Evolutionary conservation across 1,140 invertebrate genomes (phyloP).

Genomic region (Holcopasites calliopsidis): DNA sequence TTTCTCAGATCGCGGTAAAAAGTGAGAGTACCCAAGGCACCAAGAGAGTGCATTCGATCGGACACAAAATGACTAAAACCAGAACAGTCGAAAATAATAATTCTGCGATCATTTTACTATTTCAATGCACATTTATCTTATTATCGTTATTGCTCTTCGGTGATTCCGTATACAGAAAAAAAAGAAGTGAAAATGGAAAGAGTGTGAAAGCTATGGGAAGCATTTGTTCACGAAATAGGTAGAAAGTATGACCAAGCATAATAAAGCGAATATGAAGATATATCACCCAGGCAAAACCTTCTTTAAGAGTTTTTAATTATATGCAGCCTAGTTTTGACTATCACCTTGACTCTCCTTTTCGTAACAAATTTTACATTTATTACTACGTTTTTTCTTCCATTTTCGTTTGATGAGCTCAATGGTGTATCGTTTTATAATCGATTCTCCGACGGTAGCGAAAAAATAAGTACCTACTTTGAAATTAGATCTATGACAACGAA

Average conservation of each 20-base stretch:
- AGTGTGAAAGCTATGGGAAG: conserved; percentile 10
- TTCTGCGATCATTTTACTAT: not conserved
- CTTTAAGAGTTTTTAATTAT: not conserved
- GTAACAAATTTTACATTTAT: not conserved
- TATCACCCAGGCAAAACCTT: not conserved
- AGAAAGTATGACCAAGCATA: conserved; percentile 11
- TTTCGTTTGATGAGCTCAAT: not conserved
- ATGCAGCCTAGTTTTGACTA: not conserved
- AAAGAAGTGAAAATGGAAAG: not conserved
- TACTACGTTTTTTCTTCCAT: not conserved
- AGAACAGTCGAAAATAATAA: not conserved
- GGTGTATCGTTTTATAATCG: too few species aligned
- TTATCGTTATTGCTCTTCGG: too few species aligned
- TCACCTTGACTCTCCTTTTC: not conserved
- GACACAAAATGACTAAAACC: not conserved
- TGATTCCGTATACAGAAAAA: too few species aligned
- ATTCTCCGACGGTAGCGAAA: too few species aligned
- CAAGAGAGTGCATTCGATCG: too few species aligned
- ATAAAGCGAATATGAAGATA: not conserved
- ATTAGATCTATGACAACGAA: not conserved
- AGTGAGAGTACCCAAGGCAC: not conserved
- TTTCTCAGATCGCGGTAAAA: not conserved
- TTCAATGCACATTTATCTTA: too few species aligned
- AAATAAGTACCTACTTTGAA: too few species aligned
- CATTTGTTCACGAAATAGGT: conserved; percentile 11